Percentiles rank a stretch among this genome's conserved stretches.
Evolutionary conservation across 1,140 invertebrate species (phyloP).

Genomic region (Magallana ariakensis): DNA sequence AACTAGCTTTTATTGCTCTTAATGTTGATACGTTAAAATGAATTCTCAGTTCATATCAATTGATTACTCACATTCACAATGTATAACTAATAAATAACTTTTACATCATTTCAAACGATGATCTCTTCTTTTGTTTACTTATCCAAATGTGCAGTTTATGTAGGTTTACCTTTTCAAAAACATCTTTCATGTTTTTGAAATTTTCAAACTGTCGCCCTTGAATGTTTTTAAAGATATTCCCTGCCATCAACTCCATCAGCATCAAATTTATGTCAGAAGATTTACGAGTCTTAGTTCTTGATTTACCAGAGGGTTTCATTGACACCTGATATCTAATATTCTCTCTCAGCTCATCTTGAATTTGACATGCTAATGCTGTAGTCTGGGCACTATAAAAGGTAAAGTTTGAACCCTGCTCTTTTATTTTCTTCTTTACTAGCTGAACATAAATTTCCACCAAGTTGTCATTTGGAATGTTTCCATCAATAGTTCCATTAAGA

Average conservation of each 20-base stretch:
- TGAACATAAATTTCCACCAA: constrained; percentile 37
- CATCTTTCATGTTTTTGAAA: constrained; percentile 33
- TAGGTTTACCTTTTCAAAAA: neutral
- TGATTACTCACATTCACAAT: too few relatives aligned
- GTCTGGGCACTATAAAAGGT: neutral
- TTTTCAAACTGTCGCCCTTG: neutral
- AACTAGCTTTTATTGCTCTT: too few relatives aligned
- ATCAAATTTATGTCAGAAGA: too few relatives aligned
- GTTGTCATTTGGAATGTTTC: constrained; percentile 49
- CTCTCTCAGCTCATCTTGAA: constrained; percentile 39
- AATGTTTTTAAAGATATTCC: neutral
- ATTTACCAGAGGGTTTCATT: too few relatives aligned
- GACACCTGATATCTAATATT: neutral
- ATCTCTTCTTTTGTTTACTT: too few relatives aligned
- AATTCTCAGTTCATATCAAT: too few relatives aligned
- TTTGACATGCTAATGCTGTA: constrained; percentile 27
- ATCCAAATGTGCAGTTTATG: too few relatives aligned
- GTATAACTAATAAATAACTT: too few relatives aligned
- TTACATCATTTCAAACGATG: too few relatives aligned
- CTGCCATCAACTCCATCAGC: too few relatives aligned
- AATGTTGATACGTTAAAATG: too few relatives aligned
- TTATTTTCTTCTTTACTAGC: constrained; percentile 27
- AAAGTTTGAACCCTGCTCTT: constrained; percentile 39
- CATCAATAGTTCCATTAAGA: constrained; percentile 7
- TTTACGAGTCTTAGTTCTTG: too few relatives aligned